These are phyloP conservation scores for Octopus bimaculoides DNA, from an alignment of 1,140 invertebrate species.

Conservation along the genomic window DNA sequence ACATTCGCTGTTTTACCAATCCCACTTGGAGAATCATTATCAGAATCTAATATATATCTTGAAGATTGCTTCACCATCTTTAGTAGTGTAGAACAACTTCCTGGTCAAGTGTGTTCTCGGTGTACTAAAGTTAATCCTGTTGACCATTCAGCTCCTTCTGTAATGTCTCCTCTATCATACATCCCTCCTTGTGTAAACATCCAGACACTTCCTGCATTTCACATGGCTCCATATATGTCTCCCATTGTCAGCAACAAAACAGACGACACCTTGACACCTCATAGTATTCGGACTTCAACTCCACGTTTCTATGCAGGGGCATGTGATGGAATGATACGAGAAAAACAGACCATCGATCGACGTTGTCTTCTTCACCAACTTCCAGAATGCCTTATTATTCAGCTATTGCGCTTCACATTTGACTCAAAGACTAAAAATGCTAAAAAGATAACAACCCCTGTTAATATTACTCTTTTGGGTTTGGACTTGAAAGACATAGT, in stretches of 20 bases:
- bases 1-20: conserved; percentile 52
- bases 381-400: conserved; percentile 53
- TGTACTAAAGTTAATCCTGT: conserved; percentile 14
- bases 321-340: background rate
- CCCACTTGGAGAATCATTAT: conserved; percentile 35
- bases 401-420: conserved; percentile 49
- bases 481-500: conserved; percentile 47
- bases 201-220: background rate
- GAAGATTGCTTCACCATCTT: conserved; percentile 51
- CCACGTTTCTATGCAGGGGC: background rate
- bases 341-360: conserved; percentile 16
- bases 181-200: background rate
- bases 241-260: background rate
- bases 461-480: conserved; percentile 43
- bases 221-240: background rate
- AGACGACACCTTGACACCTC: background rate
- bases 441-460: conserved; percentile 42
- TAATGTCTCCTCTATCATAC: background rate
- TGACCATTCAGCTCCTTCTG: background rate
- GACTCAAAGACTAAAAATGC: conserved; percentile 33
- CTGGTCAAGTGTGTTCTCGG: conserved; percentile 29
- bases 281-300: background rate
- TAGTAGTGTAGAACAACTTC: conserved; percentile 49
- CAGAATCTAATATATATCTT: conserved; percentile 38
- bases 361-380: conserved; percentile 48